phyloP scores from a whole-genome alignment of 2,113 vertebrate species.

The Triplophysa tibetana region DNA sequence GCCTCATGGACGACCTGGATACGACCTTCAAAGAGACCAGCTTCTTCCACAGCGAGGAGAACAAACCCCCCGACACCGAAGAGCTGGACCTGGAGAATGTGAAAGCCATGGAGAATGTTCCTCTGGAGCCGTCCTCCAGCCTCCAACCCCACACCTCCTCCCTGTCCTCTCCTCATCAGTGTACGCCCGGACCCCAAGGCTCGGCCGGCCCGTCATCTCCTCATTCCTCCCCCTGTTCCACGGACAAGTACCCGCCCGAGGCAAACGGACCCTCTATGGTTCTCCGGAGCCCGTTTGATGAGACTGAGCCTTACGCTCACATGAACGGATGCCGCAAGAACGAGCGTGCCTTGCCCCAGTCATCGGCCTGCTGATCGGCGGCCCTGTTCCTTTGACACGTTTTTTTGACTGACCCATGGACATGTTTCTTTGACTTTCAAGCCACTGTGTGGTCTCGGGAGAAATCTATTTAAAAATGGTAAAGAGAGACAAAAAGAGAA shows the following conservation, averaged over 20 bases:
- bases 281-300: conserved; percentile 83
- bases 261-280: conserved; percentile 84
- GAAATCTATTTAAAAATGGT: background rate
- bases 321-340: conserved; percentile 98
- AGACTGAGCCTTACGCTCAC: conserved; percentile 91
- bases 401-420: background rate
- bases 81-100: conserved; percentile 84
- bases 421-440: conserved; percentile 20
- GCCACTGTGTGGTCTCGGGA: conserved; percentile 37
- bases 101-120: conserved; percentile 85
- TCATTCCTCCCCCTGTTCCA: conserved; percentile 58
- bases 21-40: conserved; percentile 86
- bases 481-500: background rate
- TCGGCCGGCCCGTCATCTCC: conserved; percentile 38
- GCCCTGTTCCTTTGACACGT: background rate
- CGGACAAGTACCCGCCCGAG: conserved; percentile 81
- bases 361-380: conserved; percentile 92
- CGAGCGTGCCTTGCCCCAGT: conserved; percentile 90
- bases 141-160: conserved; percentile 69
- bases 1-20: conserved; percentile 92
- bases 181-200: conserved; percentile 8
- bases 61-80: conserved; percentile 84
- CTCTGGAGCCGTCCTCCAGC: conserved; percentile 80
- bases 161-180: conserved; percentile 17
- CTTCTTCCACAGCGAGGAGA: conserved; percentile 97